Evolutionary conservation across 2,113 vertebrate genomes (phyloP), one percentile per base, ranked within the genome.

Genomic region (Centropristis striata): DNA sequence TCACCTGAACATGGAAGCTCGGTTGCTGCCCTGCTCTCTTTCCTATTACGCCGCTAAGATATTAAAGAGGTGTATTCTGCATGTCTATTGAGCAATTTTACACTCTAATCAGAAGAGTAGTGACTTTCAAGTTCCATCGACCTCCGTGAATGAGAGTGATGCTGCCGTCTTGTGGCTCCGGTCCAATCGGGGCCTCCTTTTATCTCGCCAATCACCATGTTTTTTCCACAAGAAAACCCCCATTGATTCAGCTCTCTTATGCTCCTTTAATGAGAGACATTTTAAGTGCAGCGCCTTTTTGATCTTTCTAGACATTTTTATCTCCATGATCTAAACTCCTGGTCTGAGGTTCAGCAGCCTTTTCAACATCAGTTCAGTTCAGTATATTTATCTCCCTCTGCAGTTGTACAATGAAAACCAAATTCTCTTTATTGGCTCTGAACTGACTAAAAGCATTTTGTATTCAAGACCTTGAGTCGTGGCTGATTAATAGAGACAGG

Each of bases 141-240:
- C 86, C 84, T 84, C 64, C 27, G 63, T 59, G 73, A 75, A 72
- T 13, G 64, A 85, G 61, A 28, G 57, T 32, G 75, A 66, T 46
- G 55, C 55, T 67, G 73, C 71, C 2, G 46, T 82, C 74, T 83
- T 49, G 20, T 66, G 66, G 65, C 71, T 70, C 71, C n/a, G 23
- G 65, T 84, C 78, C 76, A 83, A 80, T 59, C 2, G 47, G 47
- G 54, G 53, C 54, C 25, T 75, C 65, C 80, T 91, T 85, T 87
- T 73, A 90, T 91, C 80, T 87, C 32, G 10, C 73, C 84, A 78
- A 76, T 90, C 88, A 77, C 44, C n/a, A 44, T 67, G 85, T 85
- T n/a, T n/a, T n/a, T n/a, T 81, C 75, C 79, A 86, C 81, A 78
- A 82, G 90, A 82, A 32, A 32, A 32, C 1, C 32, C 32, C 44